Conservation (phyloP, 2,113 vertebrate species). For the Apodemus speciosus region DNA sequence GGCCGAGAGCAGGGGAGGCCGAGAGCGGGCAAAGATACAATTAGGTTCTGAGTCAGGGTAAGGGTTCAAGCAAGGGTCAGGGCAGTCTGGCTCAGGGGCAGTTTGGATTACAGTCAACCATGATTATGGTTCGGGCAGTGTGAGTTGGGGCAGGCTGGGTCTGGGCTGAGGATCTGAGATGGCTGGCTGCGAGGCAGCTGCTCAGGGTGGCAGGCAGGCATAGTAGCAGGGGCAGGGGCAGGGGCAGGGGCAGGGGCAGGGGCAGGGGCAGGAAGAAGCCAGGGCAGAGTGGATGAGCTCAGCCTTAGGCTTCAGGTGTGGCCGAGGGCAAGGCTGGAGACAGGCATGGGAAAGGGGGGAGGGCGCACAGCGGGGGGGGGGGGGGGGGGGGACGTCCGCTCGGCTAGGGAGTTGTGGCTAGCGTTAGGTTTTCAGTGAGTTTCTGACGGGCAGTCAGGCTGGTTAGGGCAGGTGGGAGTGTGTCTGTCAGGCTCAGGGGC, state of each 20-base stretch:
- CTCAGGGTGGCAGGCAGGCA: not conserved
- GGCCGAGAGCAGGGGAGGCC: too few relatives aligned
- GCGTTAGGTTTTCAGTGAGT: not conserved
- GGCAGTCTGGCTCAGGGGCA: not conserved
- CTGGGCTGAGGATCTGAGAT: not conserved
- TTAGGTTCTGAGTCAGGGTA: not conserved
- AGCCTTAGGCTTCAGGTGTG: not conserved
- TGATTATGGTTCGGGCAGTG: not conserved
- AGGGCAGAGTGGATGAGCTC: too few relatives aligned
- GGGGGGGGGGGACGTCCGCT: too few relatives aligned
- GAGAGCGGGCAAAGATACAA: not conserved
- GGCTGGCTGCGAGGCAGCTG: not conserved
- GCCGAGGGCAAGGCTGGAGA: not conserved
- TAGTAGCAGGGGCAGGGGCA: not conserved
- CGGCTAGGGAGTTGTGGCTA: not conserved
- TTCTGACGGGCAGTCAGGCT: not conserved
- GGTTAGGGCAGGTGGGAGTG: not conserved
- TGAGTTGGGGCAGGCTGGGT: too few relatives aligned
- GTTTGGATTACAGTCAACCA: not conserved
- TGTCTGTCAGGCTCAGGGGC: not conserved
- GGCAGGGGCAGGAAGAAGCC: not conserved
- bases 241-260: not conserved
- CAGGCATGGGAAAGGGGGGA: not conserved
- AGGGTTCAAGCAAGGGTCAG: not conserved
- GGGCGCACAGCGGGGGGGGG: too few relatives aligned